Evolutionary conservation across 2,888 invertebrate species (phyloP).

Genomic region (Perithous albicinctus): DNA sequence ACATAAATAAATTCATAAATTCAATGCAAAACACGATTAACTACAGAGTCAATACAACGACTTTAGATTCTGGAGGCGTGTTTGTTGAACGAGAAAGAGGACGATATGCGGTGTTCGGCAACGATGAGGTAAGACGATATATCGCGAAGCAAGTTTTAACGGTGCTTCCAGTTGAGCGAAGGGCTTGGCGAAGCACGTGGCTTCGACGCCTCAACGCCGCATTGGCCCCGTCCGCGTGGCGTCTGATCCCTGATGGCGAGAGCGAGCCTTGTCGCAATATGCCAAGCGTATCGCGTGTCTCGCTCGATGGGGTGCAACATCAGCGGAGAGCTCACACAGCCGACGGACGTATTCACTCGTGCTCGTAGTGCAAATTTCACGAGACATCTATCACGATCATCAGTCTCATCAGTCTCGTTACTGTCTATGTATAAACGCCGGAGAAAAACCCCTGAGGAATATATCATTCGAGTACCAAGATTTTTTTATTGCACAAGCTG

Average conservation of each 20-base stretch:
- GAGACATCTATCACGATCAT: not conserved
- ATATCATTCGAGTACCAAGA: too few relatives aligned
- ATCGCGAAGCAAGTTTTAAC: constrained; percentile 64
- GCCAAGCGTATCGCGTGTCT: constrained; percentile 61
- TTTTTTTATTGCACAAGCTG: too few relatives aligned
- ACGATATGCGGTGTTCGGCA: constrained; percentile 5
- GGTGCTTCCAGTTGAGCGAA: constrained; percentile 61
- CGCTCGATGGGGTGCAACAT: not conserved
- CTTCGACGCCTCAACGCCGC: constrained; percentile 33
- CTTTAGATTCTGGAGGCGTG: not conserved
- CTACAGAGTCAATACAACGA: not conserved
- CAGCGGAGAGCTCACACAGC: not conserved
- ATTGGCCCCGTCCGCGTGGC: constrained; percentile 26
- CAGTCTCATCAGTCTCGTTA: not conserved
- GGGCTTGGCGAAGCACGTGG: constrained; percentile 60
- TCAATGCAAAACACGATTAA: constrained; percentile 2
- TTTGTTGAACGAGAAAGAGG: not conserved
- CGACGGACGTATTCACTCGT: not conserved
- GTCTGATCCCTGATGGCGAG: constrained; percentile 27
- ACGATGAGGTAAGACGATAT: constrained; percentile 60
- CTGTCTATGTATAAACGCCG: not conserved
- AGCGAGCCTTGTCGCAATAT: constrained; percentile 31
- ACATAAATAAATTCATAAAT: constrained; percentile 73
- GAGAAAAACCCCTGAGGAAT: not conserved
- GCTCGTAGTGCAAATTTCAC: not conserved